Evolutionary conservation across 2,888 invertebrate genomes (phyloP).

Genomic region (Caenorhabditis afra): DNA sequence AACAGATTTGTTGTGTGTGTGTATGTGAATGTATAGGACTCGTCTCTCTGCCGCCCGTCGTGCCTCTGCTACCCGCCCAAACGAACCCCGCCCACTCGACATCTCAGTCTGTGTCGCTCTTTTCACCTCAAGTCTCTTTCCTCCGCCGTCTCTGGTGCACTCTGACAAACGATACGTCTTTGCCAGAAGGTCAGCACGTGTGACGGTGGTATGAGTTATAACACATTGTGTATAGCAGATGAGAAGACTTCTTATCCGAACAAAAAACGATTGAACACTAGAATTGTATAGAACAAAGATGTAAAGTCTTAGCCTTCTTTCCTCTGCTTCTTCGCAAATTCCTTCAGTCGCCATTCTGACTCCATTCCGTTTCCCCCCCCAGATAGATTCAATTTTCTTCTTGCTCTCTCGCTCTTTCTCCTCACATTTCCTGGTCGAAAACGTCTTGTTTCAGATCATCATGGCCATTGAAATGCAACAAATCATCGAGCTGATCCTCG

Average conservation of each 20-base stretch:
- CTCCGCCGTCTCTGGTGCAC: slow-evolving; percentile 20
- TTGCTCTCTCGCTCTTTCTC: neutral
- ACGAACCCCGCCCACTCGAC: slow-evolving; percentile 46
- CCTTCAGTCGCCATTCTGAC: neutral
- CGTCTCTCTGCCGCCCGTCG: slow-evolving; percentile 4
- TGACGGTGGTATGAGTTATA: slow-evolving; percentile 24
- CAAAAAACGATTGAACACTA: slow-evolving; percentile 39
- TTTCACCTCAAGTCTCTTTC: slow-evolving; percentile 38
- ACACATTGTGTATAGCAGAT: slow-evolving; percentile 15
- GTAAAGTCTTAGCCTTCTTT: slow-evolving; percentile 5
- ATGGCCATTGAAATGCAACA: slow-evolving; percentile 77
- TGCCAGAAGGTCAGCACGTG: slow-evolving; percentile 34
- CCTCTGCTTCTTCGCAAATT: neutral
- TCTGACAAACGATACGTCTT: slow-evolving; percentile 47
- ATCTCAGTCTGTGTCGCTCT: slow-evolving; percentile 54
- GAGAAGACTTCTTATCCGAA: slow-evolving; percentile 32
- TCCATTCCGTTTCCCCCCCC: neutral
- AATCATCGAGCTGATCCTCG: slow-evolving; percentile 79
- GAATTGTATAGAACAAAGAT: slow-evolving; percentile 31
- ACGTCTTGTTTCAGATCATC: slow-evolving; percentile 21
- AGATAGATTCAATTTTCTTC: neutral
- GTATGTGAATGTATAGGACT: neutral
- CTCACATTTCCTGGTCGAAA: neutral
- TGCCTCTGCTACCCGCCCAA: slow-evolving; percentile 25
- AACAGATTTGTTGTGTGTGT: slow-evolving; percentile 57